Conservation (phyloP, 2,888 invertebrate genomes). For the Cartodere bifasciata region DNA sequence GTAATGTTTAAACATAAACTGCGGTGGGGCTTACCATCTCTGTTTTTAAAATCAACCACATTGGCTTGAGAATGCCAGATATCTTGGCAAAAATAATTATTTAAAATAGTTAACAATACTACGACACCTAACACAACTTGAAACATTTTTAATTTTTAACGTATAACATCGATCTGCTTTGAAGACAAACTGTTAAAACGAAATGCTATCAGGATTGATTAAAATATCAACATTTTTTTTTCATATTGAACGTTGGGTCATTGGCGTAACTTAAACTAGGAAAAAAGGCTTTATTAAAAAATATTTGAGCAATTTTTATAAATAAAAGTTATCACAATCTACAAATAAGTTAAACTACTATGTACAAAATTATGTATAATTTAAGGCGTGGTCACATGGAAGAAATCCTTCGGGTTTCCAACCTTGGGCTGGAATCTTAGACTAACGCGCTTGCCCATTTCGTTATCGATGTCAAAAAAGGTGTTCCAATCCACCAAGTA, state of each 20-base stretch:
- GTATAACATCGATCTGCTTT: too few species aligned
- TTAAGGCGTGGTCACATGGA: slow-evolving; percentile 60
- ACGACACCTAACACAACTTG: slow-evolving; percentile 7
- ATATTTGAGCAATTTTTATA: background rate
- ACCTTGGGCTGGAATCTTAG: slow-evolving; percentile 69
- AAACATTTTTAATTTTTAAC: too few species aligned
- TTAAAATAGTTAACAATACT: slow-evolving; percentile 8
- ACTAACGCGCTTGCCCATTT: slow-evolving; percentile 57
- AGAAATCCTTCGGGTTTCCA: slow-evolving; percentile 67
- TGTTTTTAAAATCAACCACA: slow-evolving; percentile 27
- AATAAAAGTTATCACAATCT: background rate
- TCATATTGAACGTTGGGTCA: too few species aligned
- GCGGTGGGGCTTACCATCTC: slow-evolving; percentile 31
- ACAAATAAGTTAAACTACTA: slow-evolving; percentile 1
- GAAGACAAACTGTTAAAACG: too few species aligned
- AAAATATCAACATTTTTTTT: too few species aligned
- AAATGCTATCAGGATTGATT: too few species aligned
- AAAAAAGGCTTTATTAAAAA: background rate
- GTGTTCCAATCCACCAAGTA: slow-evolving; percentile 80
- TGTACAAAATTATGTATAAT: background rate
- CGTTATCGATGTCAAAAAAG: slow-evolving; percentile 70
- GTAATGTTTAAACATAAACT: slow-evolving; percentile 3
- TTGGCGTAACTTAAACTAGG: too few species aligned
- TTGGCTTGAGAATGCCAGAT: slow-evolving; percentile 31
- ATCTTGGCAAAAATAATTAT: slow-evolving; percentile 10